phyloP scores from a whole-genome alignment of 2,797 vertebrate genomes.

The Chromobotia macracanthus region DNA sequence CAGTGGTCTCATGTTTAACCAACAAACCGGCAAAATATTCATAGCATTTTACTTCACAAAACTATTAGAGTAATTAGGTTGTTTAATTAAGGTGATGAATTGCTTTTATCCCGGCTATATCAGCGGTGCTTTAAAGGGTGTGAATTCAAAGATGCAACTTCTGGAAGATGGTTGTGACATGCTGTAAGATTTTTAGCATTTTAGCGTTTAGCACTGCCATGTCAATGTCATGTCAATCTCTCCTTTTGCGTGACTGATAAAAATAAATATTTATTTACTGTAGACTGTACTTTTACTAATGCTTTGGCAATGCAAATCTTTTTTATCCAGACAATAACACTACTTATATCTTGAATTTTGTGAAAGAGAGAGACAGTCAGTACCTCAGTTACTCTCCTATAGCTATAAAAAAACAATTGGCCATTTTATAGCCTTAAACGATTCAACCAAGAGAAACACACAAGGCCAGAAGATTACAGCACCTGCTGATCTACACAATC shows the following conservation, averaged over 20 bases:
- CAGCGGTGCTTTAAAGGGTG: too few species aligned
- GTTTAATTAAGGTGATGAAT: too few species aligned
- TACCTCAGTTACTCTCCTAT: neutral
- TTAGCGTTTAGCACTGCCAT: too few species aligned
- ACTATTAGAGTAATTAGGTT: neutral
- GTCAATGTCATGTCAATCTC: too few species aligned
- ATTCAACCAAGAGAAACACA: slow-evolving; percentile 3
- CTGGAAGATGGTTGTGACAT: too few species aligned
- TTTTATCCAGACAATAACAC: neutral
- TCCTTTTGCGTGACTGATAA: too few species aligned
- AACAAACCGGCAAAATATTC: neutral
- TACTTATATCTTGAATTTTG: neutral
- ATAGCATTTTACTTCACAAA: neutral
- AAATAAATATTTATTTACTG: too few species aligned
- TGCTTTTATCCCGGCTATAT: too few species aligned
- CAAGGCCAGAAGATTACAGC: neutral
- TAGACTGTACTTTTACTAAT: too few species aligned
- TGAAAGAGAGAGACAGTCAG: neutral
- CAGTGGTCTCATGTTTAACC: neutral
- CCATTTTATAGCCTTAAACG: neutral
- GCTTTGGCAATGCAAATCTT: too few species aligned
- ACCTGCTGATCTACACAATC: slow-evolving; percentile 3
- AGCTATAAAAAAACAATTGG: neutral
- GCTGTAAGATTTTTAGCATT: too few species aligned
- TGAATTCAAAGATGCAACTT: too few species aligned